Evolutionary conservation across 2,113 vertebrate species (phyloP).

Genomic region (Forbesichthys agassizii): DNA sequence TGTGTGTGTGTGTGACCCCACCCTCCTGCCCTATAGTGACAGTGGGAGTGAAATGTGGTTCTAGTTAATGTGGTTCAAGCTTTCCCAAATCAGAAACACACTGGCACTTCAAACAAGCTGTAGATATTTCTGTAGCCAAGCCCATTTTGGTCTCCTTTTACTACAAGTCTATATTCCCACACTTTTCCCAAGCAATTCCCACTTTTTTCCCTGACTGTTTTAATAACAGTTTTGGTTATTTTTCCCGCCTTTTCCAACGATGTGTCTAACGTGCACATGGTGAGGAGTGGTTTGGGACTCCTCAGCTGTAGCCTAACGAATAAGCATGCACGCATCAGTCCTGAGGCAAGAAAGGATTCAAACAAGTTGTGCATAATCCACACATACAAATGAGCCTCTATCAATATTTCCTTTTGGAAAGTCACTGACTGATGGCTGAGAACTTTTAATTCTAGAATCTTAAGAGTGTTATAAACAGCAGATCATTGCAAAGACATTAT

Average conservation of each 20-base stretch:
- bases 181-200: constrained; percentile 22
- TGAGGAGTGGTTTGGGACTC: constrained; percentile 24
- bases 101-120: constrained; percentile 69
- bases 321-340: neutral
- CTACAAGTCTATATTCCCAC: constrained; percentile 51
- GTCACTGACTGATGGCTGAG: neutral
- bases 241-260: constrained; percentile 3
- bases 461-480: too few relatives aligned
- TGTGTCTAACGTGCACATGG: constrained; percentile 25
- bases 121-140: constrained; percentile 62
- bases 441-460: too few relatives aligned
- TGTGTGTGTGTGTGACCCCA: constrained; percentile 56
- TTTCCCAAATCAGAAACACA: constrained; percentile 68
- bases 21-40: constrained; percentile 64
- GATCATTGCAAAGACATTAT: too few relatives aligned
- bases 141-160: constrained; percentile 65
- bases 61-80: constrained; percentile 56
- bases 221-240: neutral
- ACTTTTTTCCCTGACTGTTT: constrained; percentile 16
- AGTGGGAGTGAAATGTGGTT: constrained; percentile 73
- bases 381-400: constrained; percentile 19
- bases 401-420: constrained; percentile 8
- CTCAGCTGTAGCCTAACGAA: constrained; percentile 1
- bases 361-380: constrained; percentile 17
- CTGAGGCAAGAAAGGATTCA: neutral